phyloP scores from a whole-genome alignment of 2,888 invertebrate genomes.

The Xanthorhoe spadicearia region DNA sequence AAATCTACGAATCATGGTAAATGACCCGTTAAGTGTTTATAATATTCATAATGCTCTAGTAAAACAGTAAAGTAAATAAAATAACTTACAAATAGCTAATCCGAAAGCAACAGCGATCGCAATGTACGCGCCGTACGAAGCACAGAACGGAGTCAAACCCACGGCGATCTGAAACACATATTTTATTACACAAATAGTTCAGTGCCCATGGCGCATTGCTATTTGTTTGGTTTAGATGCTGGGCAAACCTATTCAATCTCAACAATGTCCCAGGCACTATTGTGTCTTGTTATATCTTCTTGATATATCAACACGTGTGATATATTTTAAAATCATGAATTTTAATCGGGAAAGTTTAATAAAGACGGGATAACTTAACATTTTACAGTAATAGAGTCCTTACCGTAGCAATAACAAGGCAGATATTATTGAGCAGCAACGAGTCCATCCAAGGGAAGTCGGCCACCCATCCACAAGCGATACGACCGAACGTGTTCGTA shows the following conservation, averaged over 20 bases:
- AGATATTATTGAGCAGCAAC: constrained; percentile 95
- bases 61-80: neutral
- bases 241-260: no score
- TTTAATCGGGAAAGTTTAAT: no score
- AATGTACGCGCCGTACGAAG: constrained; percentile 90
- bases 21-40: no score
- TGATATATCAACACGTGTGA: no score
- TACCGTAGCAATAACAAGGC: constrained; percentile 95
- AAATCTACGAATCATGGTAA: no score
- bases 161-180: constrained; percentile 85
- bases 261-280: no score
- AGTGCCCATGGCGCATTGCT: no score
- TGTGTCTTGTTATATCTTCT: no score
- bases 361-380: no score
- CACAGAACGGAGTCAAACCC: constrained; percentile 92
- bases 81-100: constrained; percentile 90
- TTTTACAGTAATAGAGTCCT: constrained; percentile 32
- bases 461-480: constrained; percentile 94
- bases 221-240: no score
- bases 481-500: constrained; percentile 96
- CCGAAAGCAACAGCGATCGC: constrained; percentile 95
- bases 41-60: neutral
- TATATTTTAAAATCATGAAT: no score
- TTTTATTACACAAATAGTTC: neutral
- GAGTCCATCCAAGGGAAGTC: constrained; percentile 97